A percentile compares a stretch with the other conserved stretches of the same genome.
Conservation (phyloP, 2,888 invertebrate genomes). For the Zelleria hepariella region DNA sequence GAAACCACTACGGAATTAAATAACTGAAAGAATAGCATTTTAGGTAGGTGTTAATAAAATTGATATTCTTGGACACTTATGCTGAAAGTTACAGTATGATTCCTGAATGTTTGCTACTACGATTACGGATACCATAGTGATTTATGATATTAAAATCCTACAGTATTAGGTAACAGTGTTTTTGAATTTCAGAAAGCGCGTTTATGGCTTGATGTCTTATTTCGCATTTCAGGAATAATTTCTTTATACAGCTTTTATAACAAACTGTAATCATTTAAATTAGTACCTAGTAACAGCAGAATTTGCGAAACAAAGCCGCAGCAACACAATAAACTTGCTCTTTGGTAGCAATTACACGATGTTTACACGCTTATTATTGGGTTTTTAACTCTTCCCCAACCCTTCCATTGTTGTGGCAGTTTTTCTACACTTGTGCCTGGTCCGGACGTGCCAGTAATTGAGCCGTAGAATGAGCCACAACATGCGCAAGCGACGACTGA, state of each 20-base stretch:
- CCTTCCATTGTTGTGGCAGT: constrained; percentile 53
- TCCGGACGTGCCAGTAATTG: constrained; percentile 37
- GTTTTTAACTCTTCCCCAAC: constrained; percentile 58
- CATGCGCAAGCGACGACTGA: constrained; percentile 11
- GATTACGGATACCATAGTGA: no score
- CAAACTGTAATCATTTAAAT: neutral
- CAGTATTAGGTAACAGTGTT: neutral
- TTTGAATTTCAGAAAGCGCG: neutral
- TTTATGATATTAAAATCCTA: no score
- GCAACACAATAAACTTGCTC: neutral
- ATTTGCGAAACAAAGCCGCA: neutral
- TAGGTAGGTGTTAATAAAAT: no score
- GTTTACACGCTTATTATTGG: constrained; percentile 64
- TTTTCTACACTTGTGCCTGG: constrained; percentile 51
- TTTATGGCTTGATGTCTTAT: neutral
- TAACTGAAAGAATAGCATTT: no score
- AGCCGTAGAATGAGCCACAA: constrained; percentile 22
- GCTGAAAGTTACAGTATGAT: no score
- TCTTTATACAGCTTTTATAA: no score
- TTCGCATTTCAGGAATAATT: no score
- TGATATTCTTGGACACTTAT: no score
- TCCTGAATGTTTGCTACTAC: no score
- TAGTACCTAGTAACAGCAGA: neutral
- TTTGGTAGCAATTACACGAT: constrained; percentile 54
- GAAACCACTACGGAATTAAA: constrained; percentile 44